phyloP scores from a whole-genome alignment of 2,113 vertebrate species.

The human (Homo sapiens) region GRCh38 chr11:111090501-111091000 shows the following conservation, averaged over 20 bases:
- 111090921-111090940: background rate
- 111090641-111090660: background rate
- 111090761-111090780: background rate
- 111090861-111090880: background rate
- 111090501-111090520: background rate
- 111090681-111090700: background rate
- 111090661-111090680: background rate
- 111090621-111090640: background rate
- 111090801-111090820: background rate
- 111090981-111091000: background rate
- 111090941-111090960: background rate
- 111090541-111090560: background rate
- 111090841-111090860: background rate
- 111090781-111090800: background rate
- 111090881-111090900: background rate
- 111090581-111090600: background rate
- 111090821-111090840: background rate
- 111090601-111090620: background rate
- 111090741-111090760: background rate
- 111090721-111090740: background rate
- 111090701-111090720: background rate
- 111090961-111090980: background rate
- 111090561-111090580: background rate
- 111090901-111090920: background rate
- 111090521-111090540: background rate